phyloP scores from a whole-genome alignment of 1,140 invertebrate genomes.

The Pseudomyrmex pallidus region DNA sequence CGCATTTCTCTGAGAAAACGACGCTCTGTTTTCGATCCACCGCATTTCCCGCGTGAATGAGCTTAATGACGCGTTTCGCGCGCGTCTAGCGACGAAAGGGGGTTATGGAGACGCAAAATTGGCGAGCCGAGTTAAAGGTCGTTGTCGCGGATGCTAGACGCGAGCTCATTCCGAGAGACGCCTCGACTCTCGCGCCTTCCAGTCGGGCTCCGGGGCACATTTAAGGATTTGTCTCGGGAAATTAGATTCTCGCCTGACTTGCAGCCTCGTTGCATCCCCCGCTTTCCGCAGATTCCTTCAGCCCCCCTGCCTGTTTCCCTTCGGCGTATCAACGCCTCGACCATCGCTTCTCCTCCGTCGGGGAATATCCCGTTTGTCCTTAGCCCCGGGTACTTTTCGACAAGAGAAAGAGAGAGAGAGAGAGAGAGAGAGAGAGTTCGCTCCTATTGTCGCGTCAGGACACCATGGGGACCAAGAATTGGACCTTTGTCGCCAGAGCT shows the following conservation, averaged over 20 bases:
- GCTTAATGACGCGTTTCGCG: slow-evolving; percentile 72
- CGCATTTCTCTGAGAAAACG: background rate
- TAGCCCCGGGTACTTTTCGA: slow-evolving; percentile 79
- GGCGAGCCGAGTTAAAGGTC: slow-evolving; percentile 74
- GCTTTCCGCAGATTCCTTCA: slow-evolving; percentile 69
- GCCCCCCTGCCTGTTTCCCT: slow-evolving; percentile 59
- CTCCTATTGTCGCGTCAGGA: slow-evolving; percentile 79
- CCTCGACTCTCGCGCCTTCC: slow-evolving; percentile 69
- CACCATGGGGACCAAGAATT: slow-evolving; percentile 77
- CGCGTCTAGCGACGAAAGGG: background rate
- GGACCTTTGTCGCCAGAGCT: slow-evolving; percentile 79
- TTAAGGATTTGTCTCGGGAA: slow-evolving; percentile 85
- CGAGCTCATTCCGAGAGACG: slow-evolving; percentile 77
- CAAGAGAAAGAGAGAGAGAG: background rate
- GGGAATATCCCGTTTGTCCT: slow-evolving; percentile 65
- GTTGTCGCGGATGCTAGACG: slow-evolving; percentile 70
- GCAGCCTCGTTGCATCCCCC: slow-evolving; percentile 76
- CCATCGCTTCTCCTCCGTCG: slow-evolving; percentile 66
- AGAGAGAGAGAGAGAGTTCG: slow-evolving; percentile 58
- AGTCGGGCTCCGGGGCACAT: slow-evolving; percentile 80
- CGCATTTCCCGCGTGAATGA: slow-evolving; percentile 71
- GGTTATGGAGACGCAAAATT: slow-evolving; percentile 74
- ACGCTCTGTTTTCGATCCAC: slow-evolving; percentile 64
- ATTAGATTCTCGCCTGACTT: slow-evolving; percentile 85
- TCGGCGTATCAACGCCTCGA: slow-evolving; percentile 65